Percentiles rank a stretch among this genome's conserved stretches.
Conservation (phyloP, 2,797 vertebrate species). For the Enteromius paludinosus region DNA sequence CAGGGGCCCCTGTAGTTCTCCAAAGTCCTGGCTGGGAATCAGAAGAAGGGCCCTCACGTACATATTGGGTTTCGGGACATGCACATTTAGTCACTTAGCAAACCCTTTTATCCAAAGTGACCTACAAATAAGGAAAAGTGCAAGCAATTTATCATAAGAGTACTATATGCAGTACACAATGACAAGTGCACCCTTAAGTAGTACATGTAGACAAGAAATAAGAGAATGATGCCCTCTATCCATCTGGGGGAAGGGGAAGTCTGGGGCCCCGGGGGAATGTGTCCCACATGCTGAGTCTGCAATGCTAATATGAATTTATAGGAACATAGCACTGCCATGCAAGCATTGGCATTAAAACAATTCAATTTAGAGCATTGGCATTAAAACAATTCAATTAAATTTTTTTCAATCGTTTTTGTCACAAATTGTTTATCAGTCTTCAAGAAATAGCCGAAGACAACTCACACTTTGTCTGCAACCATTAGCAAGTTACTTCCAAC, state of each 20-base stretch:
- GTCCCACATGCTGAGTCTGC: conserved; percentile 1
- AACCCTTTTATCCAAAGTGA: neutral
- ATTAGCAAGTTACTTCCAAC: neutral
- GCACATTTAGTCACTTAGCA: neutral
- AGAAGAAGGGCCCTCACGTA: neutral
- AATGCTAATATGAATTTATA: conserved; percentile 8
- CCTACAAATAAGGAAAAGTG: neutral
- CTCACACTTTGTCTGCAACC: neutral
- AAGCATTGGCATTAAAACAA: neutral
- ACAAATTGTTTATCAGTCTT: neutral
- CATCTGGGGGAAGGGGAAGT: neutral
- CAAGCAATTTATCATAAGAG: conserved; percentile 1
- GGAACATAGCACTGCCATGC: neutral
- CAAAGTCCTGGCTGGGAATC: neutral
- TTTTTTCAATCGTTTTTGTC: neutral
- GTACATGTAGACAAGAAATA: neutral
- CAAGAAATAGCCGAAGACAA: neutral
- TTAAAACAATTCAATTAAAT: neutral
- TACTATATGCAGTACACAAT: neutral
- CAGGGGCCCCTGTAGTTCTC: neutral
- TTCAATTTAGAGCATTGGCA: neutral
- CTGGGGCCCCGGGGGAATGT: neutral
- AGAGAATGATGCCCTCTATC: neutral
- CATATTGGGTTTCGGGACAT: neutral
- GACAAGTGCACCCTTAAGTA: neutral